phyloP scores from a whole-genome alignment of 1,140 invertebrate genomes.

The Penaeus indicus region DNA sequence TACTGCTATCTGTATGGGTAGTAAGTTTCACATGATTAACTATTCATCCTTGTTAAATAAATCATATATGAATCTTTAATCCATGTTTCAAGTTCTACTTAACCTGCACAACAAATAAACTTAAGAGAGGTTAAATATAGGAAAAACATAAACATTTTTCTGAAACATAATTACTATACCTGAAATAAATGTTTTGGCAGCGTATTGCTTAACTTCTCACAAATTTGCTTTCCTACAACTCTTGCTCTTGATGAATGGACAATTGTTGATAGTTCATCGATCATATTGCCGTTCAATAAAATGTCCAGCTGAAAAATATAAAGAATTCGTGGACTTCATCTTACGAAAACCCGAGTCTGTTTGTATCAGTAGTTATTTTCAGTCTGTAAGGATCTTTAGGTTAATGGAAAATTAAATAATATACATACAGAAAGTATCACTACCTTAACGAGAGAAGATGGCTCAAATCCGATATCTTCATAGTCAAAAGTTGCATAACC shows the following conservation, averaged over 20 bases:
- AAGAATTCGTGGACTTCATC: background rate
- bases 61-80: too few species aligned
- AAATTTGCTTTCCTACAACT: constrained; percentile 79
- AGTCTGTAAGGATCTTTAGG: too few species aligned
- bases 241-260: constrained; percentile 81
- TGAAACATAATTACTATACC: constrained; percentile 58
- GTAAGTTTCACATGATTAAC: background rate
- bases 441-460: constrained; percentile 57
- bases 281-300: constrained; percentile 82
- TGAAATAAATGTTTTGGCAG: constrained; percentile 90
- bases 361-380: too few species aligned
- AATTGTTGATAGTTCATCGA: constrained; percentile 91
- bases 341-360: background rate
- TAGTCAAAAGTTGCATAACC: constrained; percentile 99
- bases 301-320: constrained; percentile 78
- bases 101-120: too few species aligned
- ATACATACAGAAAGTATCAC: background rate
- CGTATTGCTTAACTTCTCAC: constrained; percentile 84
- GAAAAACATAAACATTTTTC: too few species aligned
- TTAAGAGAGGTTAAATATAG: too few species aligned
- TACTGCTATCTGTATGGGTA: constrained; percentile 77
- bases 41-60: too few species aligned
- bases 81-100: too few species aligned
- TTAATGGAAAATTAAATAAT: too few species aligned
- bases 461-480: constrained; percentile 88